Conservation (phyloP, 2,113 vertebrate species). For the Gallinago jamesoni region DNA sequence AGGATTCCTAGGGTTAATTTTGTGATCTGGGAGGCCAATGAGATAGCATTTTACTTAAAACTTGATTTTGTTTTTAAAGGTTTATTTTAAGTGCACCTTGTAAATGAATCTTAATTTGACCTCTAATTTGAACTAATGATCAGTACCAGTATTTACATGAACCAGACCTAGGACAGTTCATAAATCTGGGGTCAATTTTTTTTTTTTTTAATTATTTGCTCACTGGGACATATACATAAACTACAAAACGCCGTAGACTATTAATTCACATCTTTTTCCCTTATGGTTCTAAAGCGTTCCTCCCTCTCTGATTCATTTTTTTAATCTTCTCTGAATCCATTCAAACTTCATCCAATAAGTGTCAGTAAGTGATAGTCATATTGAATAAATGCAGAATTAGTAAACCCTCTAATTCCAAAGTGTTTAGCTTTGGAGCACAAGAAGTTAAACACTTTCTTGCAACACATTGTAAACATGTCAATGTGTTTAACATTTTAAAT, state of each 20-base stretch:
- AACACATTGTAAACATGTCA: conserved; percentile 88
- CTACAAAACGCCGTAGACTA: not conserved
- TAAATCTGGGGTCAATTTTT: conserved; percentile 4
- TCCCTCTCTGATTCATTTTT: not conserved
- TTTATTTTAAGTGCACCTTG: conserved; percentile 47
- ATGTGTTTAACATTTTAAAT: conserved; percentile 82
- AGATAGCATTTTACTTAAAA: not conserved
- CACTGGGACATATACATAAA: conserved; percentile 37
- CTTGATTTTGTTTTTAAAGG: not conserved
- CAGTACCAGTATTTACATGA: not conserved
- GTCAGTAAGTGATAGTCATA: conserved; percentile 49
- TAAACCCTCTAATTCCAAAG: conserved; percentile 78
- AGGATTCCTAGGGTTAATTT: not conserved
- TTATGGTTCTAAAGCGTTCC: not conserved
- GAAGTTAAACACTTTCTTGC: conserved; percentile 83
- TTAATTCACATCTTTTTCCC: conserved; percentile 7
- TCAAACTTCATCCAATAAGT: conserved; percentile 60
- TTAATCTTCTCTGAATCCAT: conserved; percentile 23
- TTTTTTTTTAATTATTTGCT: conserved; percentile 51
- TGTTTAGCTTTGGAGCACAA: conserved; percentile 80
- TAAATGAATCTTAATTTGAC: conserved; percentile 61
- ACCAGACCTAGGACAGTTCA: not conserved
- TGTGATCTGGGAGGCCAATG: not conserved
- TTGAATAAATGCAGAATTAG: conserved; percentile 73
- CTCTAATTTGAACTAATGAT: conserved; percentile 52